Base-by-base conservation (phyloP, 1,140 invertebrate species). In the Cecropterus lyciades region DNA sequence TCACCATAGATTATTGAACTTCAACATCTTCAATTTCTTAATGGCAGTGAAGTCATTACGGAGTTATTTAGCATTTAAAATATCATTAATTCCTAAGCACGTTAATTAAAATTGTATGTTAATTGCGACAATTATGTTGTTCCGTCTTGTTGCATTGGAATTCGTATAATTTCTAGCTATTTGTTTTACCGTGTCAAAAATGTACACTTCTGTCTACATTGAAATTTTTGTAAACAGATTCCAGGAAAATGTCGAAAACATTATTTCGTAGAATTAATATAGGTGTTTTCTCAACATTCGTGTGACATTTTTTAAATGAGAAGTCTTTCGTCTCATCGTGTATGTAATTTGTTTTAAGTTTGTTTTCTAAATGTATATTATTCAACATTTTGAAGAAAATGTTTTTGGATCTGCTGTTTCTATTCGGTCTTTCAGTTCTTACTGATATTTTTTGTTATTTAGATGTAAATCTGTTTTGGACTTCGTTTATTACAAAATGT, bases 81-180 rank as follows among this genome's bases (percentile, higher is more conserved):
- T 40, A 40, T 40, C 37, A 40, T 40, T 40, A 40, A 9, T 11
- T 45, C 48, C 17, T 7, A 37, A 17, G 14, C 3, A 53, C 51
- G 37, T 53, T 17, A 15, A 53, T 37, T 37, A 37, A 37, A 53
- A n/a, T n/a, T 37, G 30, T 53, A 8, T 53, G 48, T 24, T 49
- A 40, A 55, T 55, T 13, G 16, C 14, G 13, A 14, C 51, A 33
- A 33, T 37, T 16, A 42, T 13, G 37, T 42, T 6, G 30, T 55
- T 20, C 10, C 10, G 11, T 55, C 33, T 55, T 55, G 15, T 42
- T 53, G 10, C 20, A 53, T 37, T 53, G 37, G 51, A 5, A 55
- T n/a, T 55, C 14, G 13, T 40, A 40, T 13, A 53, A 14, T 11
- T 55, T 3, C 15, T n/a, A 42, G 11, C 17, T 40, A 42, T 55